Evolutionary conservation across 2,797 vertebrate genomes (phyloP).

Genomic region (Hybognathus amarus): DNA sequence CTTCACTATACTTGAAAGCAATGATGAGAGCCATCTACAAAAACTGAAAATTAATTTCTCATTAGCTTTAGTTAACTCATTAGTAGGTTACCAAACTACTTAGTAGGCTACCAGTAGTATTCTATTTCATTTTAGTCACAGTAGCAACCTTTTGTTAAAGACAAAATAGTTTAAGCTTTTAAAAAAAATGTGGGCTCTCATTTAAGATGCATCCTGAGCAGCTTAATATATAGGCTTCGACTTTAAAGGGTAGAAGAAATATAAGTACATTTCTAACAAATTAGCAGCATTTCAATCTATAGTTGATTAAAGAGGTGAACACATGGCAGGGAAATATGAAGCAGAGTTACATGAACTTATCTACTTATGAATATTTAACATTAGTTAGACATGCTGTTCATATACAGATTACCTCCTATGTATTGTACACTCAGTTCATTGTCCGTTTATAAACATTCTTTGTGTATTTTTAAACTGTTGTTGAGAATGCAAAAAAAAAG

Average conservation of each 20-base stretch:
- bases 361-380: constrained; percentile 36
- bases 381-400: constrained; percentile 51
- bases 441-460: constrained; percentile 41
- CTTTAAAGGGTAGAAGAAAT: constrained; percentile 61
- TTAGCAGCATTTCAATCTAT: constrained; percentile 61
- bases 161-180: constrained; percentile 43
- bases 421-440: not conserved
- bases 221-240: constrained; percentile 52
- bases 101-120: constrained; percentile 52
- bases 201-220: constrained; percentile 56
- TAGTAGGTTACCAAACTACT: constrained; percentile 46
- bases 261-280: constrained; percentile 51
- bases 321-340: constrained; percentile 48
- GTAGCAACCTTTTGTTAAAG: constrained; percentile 42
- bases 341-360: constrained; percentile 30
- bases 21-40: constrained; percentile 35
- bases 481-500: constrained; percentile 27
- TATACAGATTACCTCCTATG: constrained; percentile 15
- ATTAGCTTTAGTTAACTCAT: constrained; percentile 3
- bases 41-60: constrained; percentile 22
- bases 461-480: constrained; percentile 9
- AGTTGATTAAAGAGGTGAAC: constrained; percentile 48
- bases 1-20: constrained; percentile 31
- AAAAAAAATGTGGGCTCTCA: constrained; percentile 41
- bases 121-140: constrained; percentile 45